Conservation (phyloP, 2,797 vertebrate species). For the Odontamblyopus rebecca region DNA sequence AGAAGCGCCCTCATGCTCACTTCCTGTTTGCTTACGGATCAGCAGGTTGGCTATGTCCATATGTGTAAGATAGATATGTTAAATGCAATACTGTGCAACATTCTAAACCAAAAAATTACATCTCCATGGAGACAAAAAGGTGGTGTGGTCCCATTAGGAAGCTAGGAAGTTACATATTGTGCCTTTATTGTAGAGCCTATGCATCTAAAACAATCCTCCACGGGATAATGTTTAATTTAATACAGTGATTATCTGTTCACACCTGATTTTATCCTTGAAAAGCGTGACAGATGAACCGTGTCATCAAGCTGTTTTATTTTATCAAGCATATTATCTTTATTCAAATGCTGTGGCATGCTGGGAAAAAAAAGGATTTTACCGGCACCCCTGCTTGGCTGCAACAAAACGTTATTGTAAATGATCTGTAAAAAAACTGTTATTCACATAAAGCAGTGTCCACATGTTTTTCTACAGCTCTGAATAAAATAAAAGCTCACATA, state of each 20-base stretch:
- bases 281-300: conserved; percentile 1
- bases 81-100: no score
- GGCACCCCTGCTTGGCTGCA: neutral
- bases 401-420: neutral
- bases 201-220: conserved; percentile 21
- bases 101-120: no score
- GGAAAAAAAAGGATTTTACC: neutral
- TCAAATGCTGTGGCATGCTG: neutral
- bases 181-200: neutral
- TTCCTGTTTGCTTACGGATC: no score
- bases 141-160: neutral
- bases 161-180: neutral
- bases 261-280: neutral
- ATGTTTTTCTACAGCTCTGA: neutral
- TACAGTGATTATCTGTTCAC: neutral
- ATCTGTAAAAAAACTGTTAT: neutral
- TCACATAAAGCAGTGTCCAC: neutral
- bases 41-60: no score
- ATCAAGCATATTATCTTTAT: conserved; percentile 13
- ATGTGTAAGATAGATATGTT: no score
- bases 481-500: neutral
- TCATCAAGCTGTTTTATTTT: conserved; percentile 17
- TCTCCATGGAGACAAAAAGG: no score
- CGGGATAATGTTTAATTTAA: conserved; percentile 37
- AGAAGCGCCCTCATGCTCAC: no score